phyloP scores from a whole-genome alignment of 1,140 invertebrate genomes.

The Laodelphax striatellus region DNA sequence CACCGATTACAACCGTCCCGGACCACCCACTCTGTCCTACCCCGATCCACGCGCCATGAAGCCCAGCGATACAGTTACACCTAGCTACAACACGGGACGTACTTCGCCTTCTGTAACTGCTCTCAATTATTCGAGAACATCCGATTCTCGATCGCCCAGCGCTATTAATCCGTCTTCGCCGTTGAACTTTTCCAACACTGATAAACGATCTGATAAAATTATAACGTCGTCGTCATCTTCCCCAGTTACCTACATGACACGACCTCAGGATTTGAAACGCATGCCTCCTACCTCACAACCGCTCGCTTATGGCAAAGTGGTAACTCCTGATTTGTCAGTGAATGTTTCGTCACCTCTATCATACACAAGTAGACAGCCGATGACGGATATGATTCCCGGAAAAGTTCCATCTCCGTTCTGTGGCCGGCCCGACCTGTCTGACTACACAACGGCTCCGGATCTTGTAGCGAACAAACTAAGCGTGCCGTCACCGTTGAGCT shows the following conservation, averaged over 20 bases:
- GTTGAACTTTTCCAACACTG: slow-evolving; percentile 9
- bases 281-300: neutral
- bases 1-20: slow-evolving; percentile 1
- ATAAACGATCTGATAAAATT: neutral
- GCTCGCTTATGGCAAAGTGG: neutral
- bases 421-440: slow-evolving; percentile 14
- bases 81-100: neutral
- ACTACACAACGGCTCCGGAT: slow-evolving; percentile 12
- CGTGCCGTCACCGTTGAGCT: slow-evolving; percentile 14
- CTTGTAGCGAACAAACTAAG: slow-evolving; percentile 10
- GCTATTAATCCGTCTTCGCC: slow-evolving; percentile 5
- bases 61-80: neutral
- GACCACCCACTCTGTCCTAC: slow-evolving; percentile 1
- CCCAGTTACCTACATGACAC: slow-evolving; percentile 1
- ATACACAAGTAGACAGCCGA: slow-evolving; percentile 8
- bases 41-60: slow-evolving; percentile 9
- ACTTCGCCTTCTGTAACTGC: slow-evolving; percentile 1
- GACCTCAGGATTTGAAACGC: slow-evolving; percentile 2
- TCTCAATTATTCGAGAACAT: slow-evolving; percentile 8
- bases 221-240: neutral
- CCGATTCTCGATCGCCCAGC: slow-evolving; percentile 2
- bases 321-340: neutral
- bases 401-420: slow-evolving; percentile 19
- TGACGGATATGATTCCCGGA: slow-evolving; percentile 14
- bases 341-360: slow-evolving; percentile 13